Conservation (phyloP, 1,140 invertebrate species). For the Zophobas atratus region DNA sequence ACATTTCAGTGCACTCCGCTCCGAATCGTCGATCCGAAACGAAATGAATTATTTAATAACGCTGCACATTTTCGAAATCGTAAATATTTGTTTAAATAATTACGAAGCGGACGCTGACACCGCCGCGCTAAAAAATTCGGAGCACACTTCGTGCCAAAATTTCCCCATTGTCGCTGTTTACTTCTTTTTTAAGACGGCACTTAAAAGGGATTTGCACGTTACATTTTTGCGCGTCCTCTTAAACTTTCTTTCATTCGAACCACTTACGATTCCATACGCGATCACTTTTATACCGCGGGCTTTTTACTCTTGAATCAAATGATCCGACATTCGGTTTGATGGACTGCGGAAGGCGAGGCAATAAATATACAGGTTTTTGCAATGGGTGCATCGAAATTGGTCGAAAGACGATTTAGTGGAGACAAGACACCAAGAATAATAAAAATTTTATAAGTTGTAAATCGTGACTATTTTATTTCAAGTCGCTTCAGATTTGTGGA, state of each 20-base stretch:
- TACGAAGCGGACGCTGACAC: neutral
- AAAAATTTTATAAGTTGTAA: too few species aligned
- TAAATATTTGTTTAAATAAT: conserved; percentile 42
- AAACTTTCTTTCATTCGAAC: conserved; percentile 22
- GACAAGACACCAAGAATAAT: too few species aligned
- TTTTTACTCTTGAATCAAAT: conserved; percentile 41
- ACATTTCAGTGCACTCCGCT: conserved; percentile 1
- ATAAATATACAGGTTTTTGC: conserved; percentile 23
- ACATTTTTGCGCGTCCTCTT: conserved; percentile 30
- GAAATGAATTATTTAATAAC: conserved; percentile 40
- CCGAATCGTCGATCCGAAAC: conserved; percentile 18
- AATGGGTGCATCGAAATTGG: neutral
- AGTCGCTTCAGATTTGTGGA: too few species aligned
- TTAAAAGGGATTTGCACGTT: conserved; percentile 39
- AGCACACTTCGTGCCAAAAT: neutral
- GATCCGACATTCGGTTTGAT: conserved; percentile 36
- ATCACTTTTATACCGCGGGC: conserved; percentile 30
- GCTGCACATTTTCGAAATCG: conserved; percentile 24
- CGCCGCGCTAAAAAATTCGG: neutral
- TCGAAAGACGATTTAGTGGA: too few species aligned
- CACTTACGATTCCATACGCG: conserved; percentile 39
- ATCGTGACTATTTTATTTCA: too few species aligned
- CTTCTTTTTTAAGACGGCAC: conserved; percentile 21
- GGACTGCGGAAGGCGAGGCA: conserved; percentile 28
- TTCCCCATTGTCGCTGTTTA: conserved; percentile 17